A percentile compares a stretch with the other conserved stretches of the same genome.
Conservation (phyloP, 2,888 invertebrate genomes). For the Sabatieria punctata region DNA sequence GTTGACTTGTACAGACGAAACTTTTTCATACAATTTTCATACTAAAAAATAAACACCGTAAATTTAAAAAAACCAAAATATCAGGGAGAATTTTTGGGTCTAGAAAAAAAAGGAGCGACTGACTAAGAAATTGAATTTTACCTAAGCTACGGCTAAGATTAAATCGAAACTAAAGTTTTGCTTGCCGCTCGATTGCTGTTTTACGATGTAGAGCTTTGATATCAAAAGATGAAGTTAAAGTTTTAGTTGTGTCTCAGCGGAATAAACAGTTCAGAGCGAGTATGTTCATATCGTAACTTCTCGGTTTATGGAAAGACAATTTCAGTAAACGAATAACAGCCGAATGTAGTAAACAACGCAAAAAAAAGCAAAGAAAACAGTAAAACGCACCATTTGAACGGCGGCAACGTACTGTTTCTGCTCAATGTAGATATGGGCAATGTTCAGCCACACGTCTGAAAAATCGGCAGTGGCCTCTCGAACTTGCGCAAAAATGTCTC, state of each 20-base stretch:
- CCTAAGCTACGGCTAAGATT: too few relatives aligned
- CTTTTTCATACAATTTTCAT: constrained; percentile 93
- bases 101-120: too few relatives aligned
- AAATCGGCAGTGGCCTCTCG: constrained; percentile 95
- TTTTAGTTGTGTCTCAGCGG: too few relatives aligned
- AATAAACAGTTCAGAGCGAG: too few relatives aligned
- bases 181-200: too few relatives aligned
- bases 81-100: too few relatives aligned
- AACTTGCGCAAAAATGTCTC: constrained; percentile 39
- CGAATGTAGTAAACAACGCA: neutral
- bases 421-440: constrained; percentile 93
- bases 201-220: too few relatives aligned
- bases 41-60: constrained; percentile 46
- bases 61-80: too few relatives aligned
- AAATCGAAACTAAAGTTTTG: too few relatives aligned
- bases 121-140: too few relatives aligned
- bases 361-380: neutral
- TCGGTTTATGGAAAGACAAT: neutral
- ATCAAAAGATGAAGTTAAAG: too few relatives aligned
- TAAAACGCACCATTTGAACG: constrained; percentile 59
- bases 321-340: neutral
- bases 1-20: constrained; percentile 86
- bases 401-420: constrained; percentile 46
- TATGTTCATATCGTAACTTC: too few relatives aligned
- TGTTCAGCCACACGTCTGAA: constrained; percentile 94